These are phyloP conservation scores for Crypturellus undulatus DNA, from an alignment of 2,113 vertebrate genomes.

Conservation along the genomic window DNA sequence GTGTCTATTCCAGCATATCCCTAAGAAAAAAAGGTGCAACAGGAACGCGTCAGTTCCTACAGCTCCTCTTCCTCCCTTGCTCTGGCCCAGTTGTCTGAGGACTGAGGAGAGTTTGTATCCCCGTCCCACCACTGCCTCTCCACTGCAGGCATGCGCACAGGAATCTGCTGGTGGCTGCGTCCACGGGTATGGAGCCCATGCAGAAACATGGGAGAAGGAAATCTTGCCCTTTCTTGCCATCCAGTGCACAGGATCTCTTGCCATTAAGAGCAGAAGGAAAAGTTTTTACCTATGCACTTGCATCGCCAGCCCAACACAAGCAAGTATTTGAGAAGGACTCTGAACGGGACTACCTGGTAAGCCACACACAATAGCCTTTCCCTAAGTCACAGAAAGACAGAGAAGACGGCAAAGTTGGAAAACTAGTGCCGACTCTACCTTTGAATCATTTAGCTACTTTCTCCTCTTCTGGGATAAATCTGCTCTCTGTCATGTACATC, in stretches of 20 bases:
- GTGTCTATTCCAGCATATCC: neutral
- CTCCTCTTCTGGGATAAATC: neutral
- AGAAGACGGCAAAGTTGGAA: neutral
- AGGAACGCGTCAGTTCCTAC: too few species aligned
- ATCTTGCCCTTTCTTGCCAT: fast-evolving
- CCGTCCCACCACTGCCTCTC: neutral
- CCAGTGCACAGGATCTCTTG: neutral
- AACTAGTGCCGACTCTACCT: fast-evolving
- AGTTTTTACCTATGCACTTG: neutral
- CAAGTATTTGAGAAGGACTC: neutral
- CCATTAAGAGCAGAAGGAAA: neutral
- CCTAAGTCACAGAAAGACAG: neutral
- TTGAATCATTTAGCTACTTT: neutral
- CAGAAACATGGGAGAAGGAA: neutral
- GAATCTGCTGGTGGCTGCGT: neutral
- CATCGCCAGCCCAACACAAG: neutral
- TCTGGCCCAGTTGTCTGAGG: too few species aligned
- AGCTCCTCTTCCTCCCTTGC: neutral
- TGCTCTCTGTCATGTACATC: fast-evolving
- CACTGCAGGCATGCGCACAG: fast-evolving
- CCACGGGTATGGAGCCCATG: neutral
- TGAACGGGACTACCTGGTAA: neutral
- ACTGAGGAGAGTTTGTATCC: fast-evolving
- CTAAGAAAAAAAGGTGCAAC: neutral
- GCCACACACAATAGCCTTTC: neutral